A percentile compares a stretch with the other conserved stretches of the same genome.
Evolutionary conservation across 2,888 invertebrate genomes (phyloP).

Genomic region (Notocelia uddmanniana): DNA sequence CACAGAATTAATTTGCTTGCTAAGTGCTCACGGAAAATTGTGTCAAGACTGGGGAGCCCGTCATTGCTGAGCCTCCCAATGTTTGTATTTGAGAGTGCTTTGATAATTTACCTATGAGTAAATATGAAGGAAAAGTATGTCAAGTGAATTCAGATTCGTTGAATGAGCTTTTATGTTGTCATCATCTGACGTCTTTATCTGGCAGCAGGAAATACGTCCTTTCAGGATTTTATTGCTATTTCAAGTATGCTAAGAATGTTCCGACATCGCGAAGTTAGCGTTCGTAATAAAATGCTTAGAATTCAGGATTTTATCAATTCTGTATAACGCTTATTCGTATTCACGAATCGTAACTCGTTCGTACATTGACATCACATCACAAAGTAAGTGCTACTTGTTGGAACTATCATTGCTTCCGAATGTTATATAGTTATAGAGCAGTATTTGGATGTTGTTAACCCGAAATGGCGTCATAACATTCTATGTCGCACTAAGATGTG

Average conservation of each 20-base stretch:
- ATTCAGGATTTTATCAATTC: constrained; percentile 7
- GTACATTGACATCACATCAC: constrained; percentile 2
- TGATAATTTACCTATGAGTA: constrained; percentile 56
- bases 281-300: constrained; percentile 14
- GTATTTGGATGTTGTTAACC: neutral
- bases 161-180: constrained; percentile 41
- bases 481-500: constrained; percentile 1
- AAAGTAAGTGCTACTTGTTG: constrained; percentile 21
- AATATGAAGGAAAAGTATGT: constrained; percentile 43
- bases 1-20: constrained; percentile 76
- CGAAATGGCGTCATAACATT: constrained; percentile 21
- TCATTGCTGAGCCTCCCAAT: constrained; percentile 64
- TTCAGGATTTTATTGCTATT: constrained; percentile 22
- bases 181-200: constrained; percentile 37
- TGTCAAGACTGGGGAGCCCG: constrained; percentile 62
- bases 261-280: constrained; percentile 21
- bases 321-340: constrained; percentile 11
- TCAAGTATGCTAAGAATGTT: constrained; percentile 26
- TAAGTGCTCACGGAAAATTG: constrained; percentile 70
- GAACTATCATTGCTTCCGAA: constrained; percentile 6
- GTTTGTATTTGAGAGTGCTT: constrained; percentile 63
- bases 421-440: neutral
- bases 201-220: constrained; percentile 27
- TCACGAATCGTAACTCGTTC: constrained; percentile 12
- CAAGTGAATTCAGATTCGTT: constrained; percentile 42